Conservation (phyloP, 2,888 invertebrate genomes). For the Coenonympha arcania region DNA sequence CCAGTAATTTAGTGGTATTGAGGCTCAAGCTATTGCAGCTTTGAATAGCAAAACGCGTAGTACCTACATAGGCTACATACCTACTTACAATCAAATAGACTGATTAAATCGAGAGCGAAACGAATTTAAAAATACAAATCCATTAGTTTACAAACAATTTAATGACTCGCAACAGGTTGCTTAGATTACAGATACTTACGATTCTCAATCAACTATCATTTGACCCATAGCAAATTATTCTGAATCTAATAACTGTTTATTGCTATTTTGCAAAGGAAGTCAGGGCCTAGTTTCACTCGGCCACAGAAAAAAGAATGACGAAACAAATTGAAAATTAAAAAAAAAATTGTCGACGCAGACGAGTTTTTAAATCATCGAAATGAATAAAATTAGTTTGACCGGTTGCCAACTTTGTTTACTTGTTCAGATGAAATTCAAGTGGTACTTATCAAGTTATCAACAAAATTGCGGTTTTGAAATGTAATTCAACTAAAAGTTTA, state of each 20-base stretch:
- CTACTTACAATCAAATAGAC: slow-evolving; percentile 12
- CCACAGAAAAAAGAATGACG: slow-evolving; percentile 15
- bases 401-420: background rate
- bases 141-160: slow-evolving; percentile 13
- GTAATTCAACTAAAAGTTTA: too few relatives aligned
- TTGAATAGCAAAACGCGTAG: too few relatives aligned
- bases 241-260: slow-evolving; percentile 13
- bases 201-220: slow-evolving; percentile 19
- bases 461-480: too few relatives aligned
- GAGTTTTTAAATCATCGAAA: slow-evolving; percentile 7
- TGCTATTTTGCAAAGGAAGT: slow-evolving; percentile 15
- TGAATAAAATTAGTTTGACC: background rate
- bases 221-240: slow-evolving; percentile 19
- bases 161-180: slow-evolving; percentile 2
- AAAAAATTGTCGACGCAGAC: slow-evolving; percentile 12
- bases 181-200: background rate
- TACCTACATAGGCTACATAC: too few relatives aligned
- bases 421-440: background rate
- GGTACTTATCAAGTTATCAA: background rate
- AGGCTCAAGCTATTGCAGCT: too few relatives aligned
- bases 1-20: too few relatives aligned
- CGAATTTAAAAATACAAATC: slow-evolving; percentile 22
- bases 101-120: slow-evolving; percentile 29
- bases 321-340: slow-evolving; percentile 8
- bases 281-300: slow-evolving; percentile 18